A percentile compares a stretch with the other conserved stretches of the same genome.
Evolutionary conservation across 1,140 invertebrate species (phyloP).

Genomic region (Pararge aegeria): DNA sequence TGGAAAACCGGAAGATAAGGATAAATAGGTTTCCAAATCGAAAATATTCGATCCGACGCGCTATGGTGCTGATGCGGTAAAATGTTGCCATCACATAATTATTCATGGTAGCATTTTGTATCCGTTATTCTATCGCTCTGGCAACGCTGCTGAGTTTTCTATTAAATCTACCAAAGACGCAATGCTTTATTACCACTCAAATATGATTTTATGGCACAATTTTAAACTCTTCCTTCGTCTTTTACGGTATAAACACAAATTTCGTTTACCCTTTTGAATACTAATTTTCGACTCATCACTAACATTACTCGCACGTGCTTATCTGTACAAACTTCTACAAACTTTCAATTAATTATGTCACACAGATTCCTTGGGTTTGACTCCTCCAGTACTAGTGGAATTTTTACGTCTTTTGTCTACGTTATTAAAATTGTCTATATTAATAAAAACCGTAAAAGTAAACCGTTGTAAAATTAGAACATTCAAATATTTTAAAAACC

Average conservation of each 20-base stretch:
- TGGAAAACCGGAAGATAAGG: conserved; percentile 56
- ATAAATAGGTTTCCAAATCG: conserved; percentile 35
- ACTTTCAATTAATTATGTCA: neutral
- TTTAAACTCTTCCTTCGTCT: neutral
- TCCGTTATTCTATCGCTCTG: conserved; percentile 38
- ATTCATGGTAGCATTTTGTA: conserved; percentile 25
- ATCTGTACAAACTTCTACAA: conserved; percentile 27
- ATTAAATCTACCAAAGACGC: conserved; percentile 40
- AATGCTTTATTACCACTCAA: conserved; percentile 18
- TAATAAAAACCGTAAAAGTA: no score
- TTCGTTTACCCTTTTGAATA: conserved; percentile 27
- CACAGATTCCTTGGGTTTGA: neutral
- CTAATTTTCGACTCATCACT: conserved; percentile 78
- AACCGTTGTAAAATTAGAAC: no score
- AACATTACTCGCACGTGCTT: conserved; percentile 60
- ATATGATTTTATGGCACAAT: conserved; percentile 18
- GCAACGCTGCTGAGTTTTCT: conserved; percentile 50
- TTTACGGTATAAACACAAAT: conserved; percentile 5
- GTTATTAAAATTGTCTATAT: no score
- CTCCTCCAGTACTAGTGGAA: neutral
- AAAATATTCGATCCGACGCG: conserved; percentile 31
- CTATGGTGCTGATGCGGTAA: conserved; percentile 38
- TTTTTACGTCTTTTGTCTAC: neutral
- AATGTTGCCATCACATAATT: conserved; percentile 20
- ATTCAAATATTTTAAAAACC: no score